Base-by-base conservation (phyloP, 2,888 invertebrate species). In the Meliscaeva auricollis region DNA sequence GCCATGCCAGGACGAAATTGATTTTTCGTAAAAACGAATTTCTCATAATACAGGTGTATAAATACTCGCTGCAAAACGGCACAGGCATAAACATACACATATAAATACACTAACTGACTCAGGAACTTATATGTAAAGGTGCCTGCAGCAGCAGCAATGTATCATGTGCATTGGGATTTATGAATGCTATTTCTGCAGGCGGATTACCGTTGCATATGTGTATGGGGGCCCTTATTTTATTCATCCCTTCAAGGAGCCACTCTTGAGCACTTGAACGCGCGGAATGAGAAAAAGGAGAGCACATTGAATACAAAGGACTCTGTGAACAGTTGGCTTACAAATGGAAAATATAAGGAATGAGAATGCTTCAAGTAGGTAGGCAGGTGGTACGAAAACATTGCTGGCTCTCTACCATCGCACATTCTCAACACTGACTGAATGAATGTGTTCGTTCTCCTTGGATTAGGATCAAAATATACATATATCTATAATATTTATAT, bases 21-120 rank as follows among this genome's bases (percentile, higher is more conserved):
- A 81, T 81, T 81, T 85, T 85, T 85, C 64, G 73, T 85, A 69
- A 85, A 81, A 77, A 64, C 56, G 44, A 70, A 70, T 80, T 58
- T 66, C 74, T 74, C 66, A 35, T 30, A 26, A 48, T 64, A 75
- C 50, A 72, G 32, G 64, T 64, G 17, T 44, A 73, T 30, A 26
- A 76, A 56, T 44, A 58, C 20, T 54, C 58, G 41, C 66, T 77
- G 73, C 48, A 69, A 66, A 52, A 52, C 44, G 38, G 20, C 41
- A 68, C 62, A 73, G 48, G 54, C 52, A 73, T 17, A 32, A 3
- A 48, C 22, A 48, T 30, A 35, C 20, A 20, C 26, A 9, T 30
- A 62, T 32, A 74, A 6, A 56, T 54, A 62, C 26, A 52, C 8
- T 9, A 3, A 38, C 8, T 9, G 9, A 38, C 38, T 38, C 38